A percentile compares a stretch with the other conserved stretches of the same genome.
phyloP scores from a whole-genome alignment of 2,113 vertebrate species.

The Nicator chloris region DNA sequence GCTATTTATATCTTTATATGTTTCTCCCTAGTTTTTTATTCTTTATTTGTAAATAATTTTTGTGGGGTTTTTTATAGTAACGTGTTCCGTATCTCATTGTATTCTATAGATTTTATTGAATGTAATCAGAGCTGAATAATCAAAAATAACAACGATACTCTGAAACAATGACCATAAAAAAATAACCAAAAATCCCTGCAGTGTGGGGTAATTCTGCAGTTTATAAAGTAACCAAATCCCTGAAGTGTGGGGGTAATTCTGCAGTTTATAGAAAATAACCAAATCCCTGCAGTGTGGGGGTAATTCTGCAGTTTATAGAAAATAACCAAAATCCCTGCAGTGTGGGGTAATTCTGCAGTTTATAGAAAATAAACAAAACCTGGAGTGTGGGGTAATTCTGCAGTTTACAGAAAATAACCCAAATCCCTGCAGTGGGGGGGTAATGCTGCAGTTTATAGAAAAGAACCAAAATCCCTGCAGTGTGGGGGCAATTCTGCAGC shows the following conservation, averaged over 20 bases:
- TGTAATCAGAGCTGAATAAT: neutral
- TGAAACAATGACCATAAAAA: fast-evolving
- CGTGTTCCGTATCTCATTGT: fast-evolving
- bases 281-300: no score
- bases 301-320: neutral
- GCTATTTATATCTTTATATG: neutral
- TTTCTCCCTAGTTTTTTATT: neutral
- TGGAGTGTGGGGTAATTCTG: neutral
- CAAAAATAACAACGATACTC: fast-evolving
- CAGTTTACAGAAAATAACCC: neutral
- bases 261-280: neutral
- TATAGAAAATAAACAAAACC: no score
- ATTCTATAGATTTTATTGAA: neutral
- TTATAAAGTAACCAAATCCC: neutral
- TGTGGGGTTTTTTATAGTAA: neutral
- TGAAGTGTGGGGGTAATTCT: neutral
- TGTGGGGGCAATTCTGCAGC: neutral
- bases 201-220: neutral
- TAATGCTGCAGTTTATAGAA: no score
- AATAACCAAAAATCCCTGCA: no score
- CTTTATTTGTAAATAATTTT: neutral
- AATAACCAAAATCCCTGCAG: no score
- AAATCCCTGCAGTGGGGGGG: no score
- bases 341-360: no score
- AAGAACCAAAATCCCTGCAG: neutral